Evolutionary conservation across 2,113 vertebrate species (phyloP), one percentile per base, ranked within the genome.

Genomic region (Ptilonorhynchus violaceus): DNA sequence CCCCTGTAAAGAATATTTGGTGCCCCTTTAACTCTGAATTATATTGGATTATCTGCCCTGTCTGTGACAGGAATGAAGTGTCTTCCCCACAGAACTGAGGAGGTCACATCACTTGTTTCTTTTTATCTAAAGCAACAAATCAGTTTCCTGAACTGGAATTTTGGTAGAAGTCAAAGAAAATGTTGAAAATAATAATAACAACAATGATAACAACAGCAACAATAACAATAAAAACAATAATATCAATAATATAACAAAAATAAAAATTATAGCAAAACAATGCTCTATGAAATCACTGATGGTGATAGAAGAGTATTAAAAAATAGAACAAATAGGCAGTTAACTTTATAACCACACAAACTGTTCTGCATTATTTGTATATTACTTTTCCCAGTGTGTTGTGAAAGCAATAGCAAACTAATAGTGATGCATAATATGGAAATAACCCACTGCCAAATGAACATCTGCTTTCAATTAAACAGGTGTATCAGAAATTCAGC

Each of bases 391-490:
- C 56, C 13, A 24, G 39, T 78, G 73, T 63, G 84, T 64, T 91
- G 52, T 49, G 76, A 68, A 77, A 89, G 91, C 80, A 81, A 41
- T 52, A 81, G 73, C 64, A 91, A 84, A 58, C 66, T 89, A 75
- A 81, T 21, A 95, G 84, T 55, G 64, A 73, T 67, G 47, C 31
- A 37, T 69, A 83, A 58, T 59, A 79, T 66, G 52, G 73, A 85
- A 90, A 91, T 66, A 95, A 81, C 19, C 52, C 63, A 58, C 46
- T 88, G 74, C 77, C 76, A 86, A 92, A 88, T 52, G 59, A 94
- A 80, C 87, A 93, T 85, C 88, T 96, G 91, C 64, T 80, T 94
- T 93, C 64, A 49, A 93, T 96, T 97, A 85, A 91, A 84, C 94
- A 96, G 89, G 91, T 95, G 87, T 96, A 60, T 58, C 28, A 74